Evolutionary conservation across 2,113 vertebrate species (phyloP).

Genomic region (Ceratotherium simum): DNA sequence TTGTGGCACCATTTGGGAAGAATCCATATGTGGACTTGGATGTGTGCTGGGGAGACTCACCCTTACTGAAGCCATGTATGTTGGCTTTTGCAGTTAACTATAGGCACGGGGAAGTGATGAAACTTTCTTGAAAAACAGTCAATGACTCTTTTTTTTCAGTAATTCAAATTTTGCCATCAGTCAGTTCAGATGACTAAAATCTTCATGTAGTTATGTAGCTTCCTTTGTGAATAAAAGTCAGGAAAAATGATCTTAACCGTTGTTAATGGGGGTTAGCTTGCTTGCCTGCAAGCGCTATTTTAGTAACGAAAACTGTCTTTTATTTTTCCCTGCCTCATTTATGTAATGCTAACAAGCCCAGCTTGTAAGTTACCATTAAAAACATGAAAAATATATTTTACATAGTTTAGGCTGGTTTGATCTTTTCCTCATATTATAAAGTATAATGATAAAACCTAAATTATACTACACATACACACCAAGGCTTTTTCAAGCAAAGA

Average conservation of each 20-base stretch:
- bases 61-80: neutral
- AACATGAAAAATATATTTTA: neutral
- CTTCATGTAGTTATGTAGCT: neutral
- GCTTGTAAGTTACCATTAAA: neutral
- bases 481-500: neutral
- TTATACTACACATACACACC: neutral
- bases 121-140: neutral
- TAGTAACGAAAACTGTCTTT: neutral
- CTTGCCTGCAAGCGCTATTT: neutral
- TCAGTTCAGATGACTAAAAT: neutral
- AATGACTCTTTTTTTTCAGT: neutral
- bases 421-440: neutral
- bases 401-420: neutral
- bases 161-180: neutral
- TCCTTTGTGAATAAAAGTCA: neutral
- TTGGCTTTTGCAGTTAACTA: neutral
- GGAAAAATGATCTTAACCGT: neutral
- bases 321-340: neutral
- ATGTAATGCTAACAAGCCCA: neutral
- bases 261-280: neutral
- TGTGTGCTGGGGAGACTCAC: neutral
- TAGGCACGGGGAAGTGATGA: neutral
- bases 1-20: neutral
- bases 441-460: neutral
- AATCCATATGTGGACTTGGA: neutral